Conservation (phyloP, 2,888 invertebrate genomes). For the Tridacna gigas region DNA sequence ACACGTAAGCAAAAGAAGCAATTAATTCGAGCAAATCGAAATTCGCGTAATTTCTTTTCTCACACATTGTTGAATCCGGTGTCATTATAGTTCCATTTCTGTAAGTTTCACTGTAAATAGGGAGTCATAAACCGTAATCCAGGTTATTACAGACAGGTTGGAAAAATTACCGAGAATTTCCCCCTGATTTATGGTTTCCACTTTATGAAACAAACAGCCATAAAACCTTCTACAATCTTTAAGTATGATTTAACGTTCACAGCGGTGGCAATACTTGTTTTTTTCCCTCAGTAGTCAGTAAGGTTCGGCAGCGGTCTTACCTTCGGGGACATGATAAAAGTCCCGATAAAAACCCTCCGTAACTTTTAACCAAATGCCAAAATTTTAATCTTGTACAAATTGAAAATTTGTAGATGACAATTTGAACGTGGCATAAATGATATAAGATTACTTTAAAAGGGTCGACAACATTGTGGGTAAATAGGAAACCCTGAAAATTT, state of each 20-base stretch:
- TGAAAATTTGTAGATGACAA: background rate
- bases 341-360: background rate
- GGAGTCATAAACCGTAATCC: slow-evolving; percentile 46
- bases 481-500: too few relatives aligned
- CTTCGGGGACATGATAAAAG: background rate
- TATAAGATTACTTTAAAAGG: background rate
- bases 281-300: background rate
- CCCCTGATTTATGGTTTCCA: slow-evolving; percentile 53
- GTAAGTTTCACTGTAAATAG: slow-evolving; percentile 42
- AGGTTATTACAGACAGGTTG: slow-evolving; percentile 53
- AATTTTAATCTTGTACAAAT: background rate
- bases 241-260: slow-evolving; percentile 53
- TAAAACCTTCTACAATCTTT: slow-evolving; percentile 53
- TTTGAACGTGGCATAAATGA: background rate
- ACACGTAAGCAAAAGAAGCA: background rate
- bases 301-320: slow-evolving; percentile 16
- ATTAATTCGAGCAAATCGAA: background rate
- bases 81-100: slow-evolving; percentile 51
- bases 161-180: slow-evolving; percentile 40
- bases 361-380: background rate
- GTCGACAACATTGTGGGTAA: background rate
- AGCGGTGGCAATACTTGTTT: slow-evolving; percentile 26
- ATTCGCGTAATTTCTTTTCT: slow-evolving; percentile 51
- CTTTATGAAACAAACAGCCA: slow-evolving; percentile 49
- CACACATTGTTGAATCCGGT: slow-evolving; percentile 46